Conservation (phyloP, 2,113 vertebrate species). For the Anser brachyrhynchus region DNA sequence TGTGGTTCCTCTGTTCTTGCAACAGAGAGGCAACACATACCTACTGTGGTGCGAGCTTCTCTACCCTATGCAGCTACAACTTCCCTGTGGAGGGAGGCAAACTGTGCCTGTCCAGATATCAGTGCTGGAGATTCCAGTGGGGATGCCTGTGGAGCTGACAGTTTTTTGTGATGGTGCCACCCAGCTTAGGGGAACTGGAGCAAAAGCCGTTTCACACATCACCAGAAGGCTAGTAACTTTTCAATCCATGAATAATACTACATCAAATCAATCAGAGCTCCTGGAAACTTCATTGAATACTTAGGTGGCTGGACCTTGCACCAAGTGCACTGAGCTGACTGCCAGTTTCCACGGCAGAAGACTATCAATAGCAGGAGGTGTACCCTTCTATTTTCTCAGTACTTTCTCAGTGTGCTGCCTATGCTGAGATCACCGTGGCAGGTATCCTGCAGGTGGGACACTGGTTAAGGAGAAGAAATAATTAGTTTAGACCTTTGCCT, state of each 20-base stretch:
- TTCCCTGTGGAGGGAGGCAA: background rate
- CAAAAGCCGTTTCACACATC: background rate
- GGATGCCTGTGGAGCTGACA: background rate
- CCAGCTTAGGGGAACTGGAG: background rate
- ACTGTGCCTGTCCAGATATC: background rate
- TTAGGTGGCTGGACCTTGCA: background rate
- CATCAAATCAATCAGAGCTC: background rate
- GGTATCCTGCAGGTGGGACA: background rate
- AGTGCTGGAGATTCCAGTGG: background rate
- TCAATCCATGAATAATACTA: background rate
- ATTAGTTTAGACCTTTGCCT: background rate
- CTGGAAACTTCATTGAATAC: background rate
- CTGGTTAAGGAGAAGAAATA: background rate
- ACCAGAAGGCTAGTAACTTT: background rate
- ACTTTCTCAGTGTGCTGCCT: background rate
- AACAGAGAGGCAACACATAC: fast-evolving
- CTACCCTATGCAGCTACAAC: fast-evolving
- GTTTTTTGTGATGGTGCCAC: background rate
- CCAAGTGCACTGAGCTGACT: background rate
- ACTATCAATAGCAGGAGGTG: background rate
- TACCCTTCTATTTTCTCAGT: background rate
- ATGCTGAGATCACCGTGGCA: background rate
- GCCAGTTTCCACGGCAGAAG: background rate
- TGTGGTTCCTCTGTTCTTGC: background rate
- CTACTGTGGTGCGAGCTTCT: background rate